A percentile compares a stretch with the other conserved stretches of the same genome.
phyloP scores from a whole-genome alignment of 2,797 vertebrate species.

The Acridotheres tristis region DNA sequence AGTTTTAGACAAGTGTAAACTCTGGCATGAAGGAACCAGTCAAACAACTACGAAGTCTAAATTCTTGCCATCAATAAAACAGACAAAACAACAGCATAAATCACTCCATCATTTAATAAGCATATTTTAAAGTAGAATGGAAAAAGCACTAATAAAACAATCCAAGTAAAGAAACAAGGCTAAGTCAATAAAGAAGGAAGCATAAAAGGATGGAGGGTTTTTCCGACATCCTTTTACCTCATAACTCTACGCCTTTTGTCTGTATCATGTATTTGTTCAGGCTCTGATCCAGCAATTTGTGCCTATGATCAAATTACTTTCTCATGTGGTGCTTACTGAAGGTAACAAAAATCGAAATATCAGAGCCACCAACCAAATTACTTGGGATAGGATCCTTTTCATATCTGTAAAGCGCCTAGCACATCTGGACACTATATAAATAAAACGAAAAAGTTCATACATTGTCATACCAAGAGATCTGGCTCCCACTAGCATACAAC shows the following conservation, averaged over 20 bases:
- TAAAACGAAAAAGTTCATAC: constrained; percentile 24
- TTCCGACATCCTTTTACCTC: not conserved
- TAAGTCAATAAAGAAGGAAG: not conserved
- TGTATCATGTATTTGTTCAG: not conserved
- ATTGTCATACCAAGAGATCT: constrained; percentile 1
- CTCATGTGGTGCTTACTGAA: not conserved
- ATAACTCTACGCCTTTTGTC: not conserved
- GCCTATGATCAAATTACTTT: not conserved
- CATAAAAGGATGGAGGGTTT: not conserved
- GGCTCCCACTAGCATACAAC: constrained; percentile 23
- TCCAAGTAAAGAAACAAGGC: not conserved
- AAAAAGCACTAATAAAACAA: not conserved
- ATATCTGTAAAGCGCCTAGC: constrained; percentile 72
- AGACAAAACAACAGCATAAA: constrained; percentile 2
- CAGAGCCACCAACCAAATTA: not conserved
- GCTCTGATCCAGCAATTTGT: not conserved
- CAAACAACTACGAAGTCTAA: not conserved
- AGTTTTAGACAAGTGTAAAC: constrained; percentile 1
- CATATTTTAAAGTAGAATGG: not conserved
- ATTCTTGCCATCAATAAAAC: constrained; percentile 5
- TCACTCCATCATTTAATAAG: not conserved
- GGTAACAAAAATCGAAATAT: not conserved
- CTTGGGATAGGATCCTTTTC: not conserved
- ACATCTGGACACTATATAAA: constrained; percentile 69
- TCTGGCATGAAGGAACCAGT: not conserved